Base-by-base conservation (phyloP, 2,888 invertebrate species). In the Caenorhabditis zanzibari region DNA sequence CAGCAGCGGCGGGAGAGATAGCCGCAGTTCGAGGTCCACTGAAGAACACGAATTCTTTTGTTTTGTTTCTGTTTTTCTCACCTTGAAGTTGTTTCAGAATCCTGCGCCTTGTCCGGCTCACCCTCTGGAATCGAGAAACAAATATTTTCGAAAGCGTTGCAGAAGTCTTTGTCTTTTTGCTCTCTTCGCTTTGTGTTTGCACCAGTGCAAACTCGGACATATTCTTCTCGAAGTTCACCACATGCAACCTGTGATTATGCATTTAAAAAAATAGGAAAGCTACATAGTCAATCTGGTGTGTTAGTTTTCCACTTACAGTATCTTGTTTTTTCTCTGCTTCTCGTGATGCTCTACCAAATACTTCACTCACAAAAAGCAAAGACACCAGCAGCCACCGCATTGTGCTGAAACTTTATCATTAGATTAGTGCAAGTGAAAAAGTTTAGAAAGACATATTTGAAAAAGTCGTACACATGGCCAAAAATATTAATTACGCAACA, bases 141-240 rank as follows among this genome's bases (percentile, higher is more conserved):
- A 47, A 90, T 88, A 72, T 90, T 90, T 56, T 90, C 89, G 75
- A 88, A 90, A 16, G 90, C 90, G 1, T 83, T 73, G 32, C 86
- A 87, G 49, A 87, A 87, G 49, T 86, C 86, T 22, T 76, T 80
- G 61, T 87, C 85, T 32, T 76, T 77, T 47, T 85, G 74, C 38
- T 81, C 83, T 2, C 72, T 38, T 19, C 72, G 54, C 26, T 84
- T 75, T 19, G 80, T 73, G 14, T 69, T 83, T 0, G 73, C 32
- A 19, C 75, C 79, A 0, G 81, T 73, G 59, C 90, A 90, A 7
- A 85, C 84, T 44, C 86, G 73, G 10, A 86, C 82, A 71, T 90
- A 90, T 28, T 90, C 90, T 22, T 82, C 69, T 12, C 87, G 82
- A n/a, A 90, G 75, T 59, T 89, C 88, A 9, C 85, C 85, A 63